Evolutionary conservation across 2,888 invertebrate species (phyloP).

Genomic region (Melangyna quadrimaculata): DNA sequence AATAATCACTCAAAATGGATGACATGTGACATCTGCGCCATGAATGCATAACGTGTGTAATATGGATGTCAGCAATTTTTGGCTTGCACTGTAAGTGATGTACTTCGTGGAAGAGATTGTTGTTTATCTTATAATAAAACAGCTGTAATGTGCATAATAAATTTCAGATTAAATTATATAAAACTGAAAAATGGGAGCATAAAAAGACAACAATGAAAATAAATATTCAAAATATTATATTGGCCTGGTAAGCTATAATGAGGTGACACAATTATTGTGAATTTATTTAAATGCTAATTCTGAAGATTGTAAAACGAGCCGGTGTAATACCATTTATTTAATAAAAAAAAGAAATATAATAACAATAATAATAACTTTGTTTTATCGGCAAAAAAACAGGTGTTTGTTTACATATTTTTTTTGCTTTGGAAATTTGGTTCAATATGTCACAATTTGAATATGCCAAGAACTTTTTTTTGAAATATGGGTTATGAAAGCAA

Average conservation of each 20-base stretch:
- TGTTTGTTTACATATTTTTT: constrained; percentile 43
- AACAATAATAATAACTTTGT: neutral
- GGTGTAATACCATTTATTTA: neutral
- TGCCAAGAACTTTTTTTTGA: neutral
- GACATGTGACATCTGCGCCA: constrained; percentile 47
- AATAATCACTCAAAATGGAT: constrained; percentile 42
- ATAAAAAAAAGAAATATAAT: too few relatives aligned
- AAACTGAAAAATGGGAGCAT: constrained; percentile 31
- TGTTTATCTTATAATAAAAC: neutral
- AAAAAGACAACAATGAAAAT: constrained; percentile 20
- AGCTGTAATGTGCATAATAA: neutral
- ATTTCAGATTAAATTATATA: constrained; percentile 12
- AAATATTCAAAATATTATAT: neutral
- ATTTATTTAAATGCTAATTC: constrained; percentile 10
- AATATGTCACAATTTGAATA: constrained; percentile 26
- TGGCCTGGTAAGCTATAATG: constrained; percentile 21
- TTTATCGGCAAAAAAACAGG: neutral
- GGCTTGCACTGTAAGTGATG: neutral
- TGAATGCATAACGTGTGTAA: constrained; percentile 36
- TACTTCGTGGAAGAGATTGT: constrained; percentile 13
- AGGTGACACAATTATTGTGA: constrained; percentile 50
- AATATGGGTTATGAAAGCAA: constrained; percentile 18
- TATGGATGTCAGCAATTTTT: constrained; percentile 8
- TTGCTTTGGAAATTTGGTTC: neutral
- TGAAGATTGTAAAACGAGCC: neutral